Evolutionary conservation across 2,797 vertebrate genomes (phyloP), one percentile per base, ranked within the genome.

Genomic region (Megaceryle alcyon): DNA sequence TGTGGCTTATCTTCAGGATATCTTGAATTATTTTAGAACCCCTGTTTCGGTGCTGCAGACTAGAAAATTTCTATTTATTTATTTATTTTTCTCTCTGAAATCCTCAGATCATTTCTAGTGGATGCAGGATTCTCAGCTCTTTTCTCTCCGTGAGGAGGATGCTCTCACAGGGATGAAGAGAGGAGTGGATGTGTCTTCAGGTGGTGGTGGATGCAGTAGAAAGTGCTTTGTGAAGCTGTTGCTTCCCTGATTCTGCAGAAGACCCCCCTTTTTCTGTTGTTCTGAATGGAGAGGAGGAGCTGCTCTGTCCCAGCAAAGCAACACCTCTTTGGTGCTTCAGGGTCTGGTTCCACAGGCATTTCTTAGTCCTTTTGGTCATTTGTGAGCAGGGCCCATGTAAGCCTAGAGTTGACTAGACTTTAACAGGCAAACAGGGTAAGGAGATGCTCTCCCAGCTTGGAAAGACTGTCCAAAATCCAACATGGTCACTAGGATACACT

Each of bases 371-470:
- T 9, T 66, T 56, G 29, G 10, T 66, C 5, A 13, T 23, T 39
- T 28, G 8, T 70, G n/a, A 63, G 6, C 9, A 70, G 9, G 5
- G 10, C 1, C 3, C 1, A 1, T 39, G 9, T 2, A 44, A 57
- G 41, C 56, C 21, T 31, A 19, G 15, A 17, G 28, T 1, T 70
- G 46, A 17, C 3, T 11, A 14, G 25, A 66, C 21, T 51, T 78
- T 12, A 65, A 9, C 5, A 16, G 10, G 5, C 2, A 29, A 69
- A 71, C 14, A 21, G 14, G 16, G 8, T 31, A 18, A 28, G 37
- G 33, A 69, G 35, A 31, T 15, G 14, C 1, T 70, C 4, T 92
- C 20, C 14, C 10, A 46, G 17, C 28, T 22, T n/a, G 31, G n/a
- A 17, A 2, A 8, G 46, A 66, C 23, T 13, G 41, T 33, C 33